Evolutionary conservation across 1,140 invertebrate genomes (phyloP), one percentile per base, ranked within the genome.

Genomic region (Yoshiicerus persimilis): DNA sequence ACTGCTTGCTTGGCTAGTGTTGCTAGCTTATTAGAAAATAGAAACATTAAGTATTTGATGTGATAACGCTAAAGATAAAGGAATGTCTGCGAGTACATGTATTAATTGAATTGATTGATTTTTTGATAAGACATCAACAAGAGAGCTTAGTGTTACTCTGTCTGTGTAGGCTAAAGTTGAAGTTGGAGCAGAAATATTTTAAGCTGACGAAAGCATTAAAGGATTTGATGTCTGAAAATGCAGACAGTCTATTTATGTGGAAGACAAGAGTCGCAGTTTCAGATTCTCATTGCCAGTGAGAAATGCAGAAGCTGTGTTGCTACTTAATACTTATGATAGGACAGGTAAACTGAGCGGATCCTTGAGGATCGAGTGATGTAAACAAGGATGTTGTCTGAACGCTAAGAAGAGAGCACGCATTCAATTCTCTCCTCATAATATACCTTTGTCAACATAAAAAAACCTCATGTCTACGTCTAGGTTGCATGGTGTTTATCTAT

Each of bases 321-420:
- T 70, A 30, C 66, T 70, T 70, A 66, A 25, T 66, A 11, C 64
- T 11, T 66, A 66, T 30, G 20, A 66, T n/a, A 30, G 25, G 27
- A 66, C 66, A 70, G 10, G 66, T 70, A 70, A 70, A 70, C 30
- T 70, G 30, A 70, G 25, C 32, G 75, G 34, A 80, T 80, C 75
- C 75, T 80, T 80, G 75, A 80, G 23, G 75, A 80, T 30, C 75
- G 75, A 80, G 30, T 80, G 75, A 80, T 80, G 75, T 80, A 80
- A 80, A 80, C 75, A 80, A 80, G 75, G 75, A 80, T 80, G 32
- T 80, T 80, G 75, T 38, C 34, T 80, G 34, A 80, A 70, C 23
- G 64, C n/a, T n/a, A n/a, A n/a, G n/a, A 64, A 20, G 66, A 30
- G 66, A 75, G 75, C 34, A 80, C 75, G 34, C 75, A 80, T 38